Percentiles rank a stretch among this genome's conserved stretches.
Evolutionary conservation across 2,888 invertebrate genomes (phyloP).

Genomic region (Habroteleia sp.): DNA sequence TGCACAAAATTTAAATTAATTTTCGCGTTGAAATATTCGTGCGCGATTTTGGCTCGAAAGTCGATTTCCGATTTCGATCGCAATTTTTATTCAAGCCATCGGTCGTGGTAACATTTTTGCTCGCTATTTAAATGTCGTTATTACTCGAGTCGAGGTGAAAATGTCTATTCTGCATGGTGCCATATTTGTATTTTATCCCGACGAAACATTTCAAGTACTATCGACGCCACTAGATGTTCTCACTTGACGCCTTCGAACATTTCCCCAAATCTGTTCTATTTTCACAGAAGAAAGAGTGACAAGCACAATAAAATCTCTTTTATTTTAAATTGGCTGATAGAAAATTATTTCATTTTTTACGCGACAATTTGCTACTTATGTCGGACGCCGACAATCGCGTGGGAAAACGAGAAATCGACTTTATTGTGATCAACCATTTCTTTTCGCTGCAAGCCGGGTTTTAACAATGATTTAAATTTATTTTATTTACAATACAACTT

Average conservation of each 20-base stretch:
- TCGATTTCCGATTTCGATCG: no score
- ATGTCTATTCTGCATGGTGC: slow-evolving; percentile 19
- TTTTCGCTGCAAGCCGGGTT: slow-evolving; percentile 3
- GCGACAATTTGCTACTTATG: slow-evolving; percentile 36
- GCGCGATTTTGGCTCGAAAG: no score
- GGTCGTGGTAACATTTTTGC: no score
- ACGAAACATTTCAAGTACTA: slow-evolving; percentile 49
- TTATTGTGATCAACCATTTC: slow-evolving; percentile 33
- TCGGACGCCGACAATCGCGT: slow-evolving; percentile 37
- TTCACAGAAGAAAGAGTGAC: slow-evolving; percentile 52
- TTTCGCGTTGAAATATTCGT: no score
- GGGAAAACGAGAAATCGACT: slow-evolving; percentile 26
- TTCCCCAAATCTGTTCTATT: slow-evolving; percentile 42
- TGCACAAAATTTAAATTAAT: no score
- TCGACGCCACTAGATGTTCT: slow-evolving; percentile 48
- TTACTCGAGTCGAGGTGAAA: slow-evolving; percentile 20
- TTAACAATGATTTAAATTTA: slow-evolving; percentile 40
- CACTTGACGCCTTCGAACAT: slow-evolving; percentile 46
- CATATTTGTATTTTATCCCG: slow-evolving; percentile 51
- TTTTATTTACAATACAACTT: no score
- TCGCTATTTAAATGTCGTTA: slow-evolving; percentile 40
- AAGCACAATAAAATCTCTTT: slow-evolving; percentile 58
- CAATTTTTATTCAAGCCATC: no score
- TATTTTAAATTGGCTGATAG: slow-evolving; percentile 38
- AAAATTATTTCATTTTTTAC: slow-evolving; percentile 53